These are phyloP conservation scores for Bembecia ichneumoniformis DNA, from an alignment of 2,888 invertebrate species.

Conservation along the genomic window DNA sequence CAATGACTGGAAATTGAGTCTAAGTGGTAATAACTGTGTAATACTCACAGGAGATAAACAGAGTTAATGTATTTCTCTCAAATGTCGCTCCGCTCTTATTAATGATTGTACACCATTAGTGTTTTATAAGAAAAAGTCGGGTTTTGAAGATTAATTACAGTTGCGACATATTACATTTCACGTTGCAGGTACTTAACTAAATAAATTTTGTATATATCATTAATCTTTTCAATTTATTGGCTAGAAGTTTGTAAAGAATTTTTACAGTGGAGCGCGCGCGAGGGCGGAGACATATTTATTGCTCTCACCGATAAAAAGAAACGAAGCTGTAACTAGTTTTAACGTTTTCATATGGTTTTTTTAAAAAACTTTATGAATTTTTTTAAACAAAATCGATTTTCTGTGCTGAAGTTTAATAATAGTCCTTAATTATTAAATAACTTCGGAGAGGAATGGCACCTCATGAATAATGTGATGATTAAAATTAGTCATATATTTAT, in stretches of 20 bases:
- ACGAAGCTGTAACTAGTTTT: constrained; percentile 38
- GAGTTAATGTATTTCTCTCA: too few relatives aligned
- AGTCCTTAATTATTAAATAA: too few relatives aligned
- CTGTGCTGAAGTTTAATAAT: too few relatives aligned
- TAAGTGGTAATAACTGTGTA: too few relatives aligned
- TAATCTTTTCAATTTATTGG: constrained; percentile 63
- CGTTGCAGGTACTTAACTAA: constrained; percentile 53
- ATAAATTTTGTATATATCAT: constrained; percentile 60
- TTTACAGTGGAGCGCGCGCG: constrained; percentile 32
- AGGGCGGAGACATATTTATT: constrained; percentile 62
- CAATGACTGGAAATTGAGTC: too few relatives aligned
- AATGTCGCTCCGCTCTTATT: too few relatives aligned
- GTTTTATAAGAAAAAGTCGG: neutral
- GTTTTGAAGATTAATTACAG: constrained; percentile 53
- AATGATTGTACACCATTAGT: neutral
- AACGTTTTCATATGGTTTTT: constrained; percentile 41
- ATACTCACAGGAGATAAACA: too few relatives aligned
- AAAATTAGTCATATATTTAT: too few relatives aligned
- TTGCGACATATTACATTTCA: constrained; percentile 57
- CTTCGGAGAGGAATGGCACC: too few relatives aligned
- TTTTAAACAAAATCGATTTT: constrained; percentile 11
- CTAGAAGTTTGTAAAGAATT: constrained; percentile 42
- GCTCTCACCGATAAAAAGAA: constrained; percentile 46
- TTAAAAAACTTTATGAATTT: constrained; percentile 21
- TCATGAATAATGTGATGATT: too few relatives aligned